Evolutionary conservation across 1,140 invertebrate genomes (phyloP), one percentile per base, ranked within the genome.

Genomic region (Aphaenogaster rudis): DNA sequence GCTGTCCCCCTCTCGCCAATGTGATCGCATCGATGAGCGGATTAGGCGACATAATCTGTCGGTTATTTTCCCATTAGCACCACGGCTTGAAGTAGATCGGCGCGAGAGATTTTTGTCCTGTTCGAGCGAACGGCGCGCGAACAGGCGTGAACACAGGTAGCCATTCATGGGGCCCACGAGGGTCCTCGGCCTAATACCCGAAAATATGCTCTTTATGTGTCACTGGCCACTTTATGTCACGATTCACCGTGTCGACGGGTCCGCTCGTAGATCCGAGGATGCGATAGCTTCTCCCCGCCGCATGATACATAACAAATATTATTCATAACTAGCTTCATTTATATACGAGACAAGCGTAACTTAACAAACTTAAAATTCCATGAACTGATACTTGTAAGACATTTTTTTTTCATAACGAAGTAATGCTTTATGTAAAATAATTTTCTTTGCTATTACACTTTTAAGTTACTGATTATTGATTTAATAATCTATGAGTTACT

Each of bases 151-250:
- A 95, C 92, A 95, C 94, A 94, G 95, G 94, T 95, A 95, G 94
- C 94, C 36, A 79, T 52, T 81, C 77, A 39, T 36, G 9, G n/a
- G 21, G 0, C 59, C 67, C 57, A 66, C 76, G 42, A 69, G 72
- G 71, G 78, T 81, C 82, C 84, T 88, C 63, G 64, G 66, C 59
- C 87, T 95, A 95, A 95, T 95, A 85, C 94, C 90, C 89, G 45
- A 93, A 95, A 94, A 94, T 94, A 95, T 95, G 95, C 94, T 94
- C 92, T 95, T 95, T 95, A 95, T 95, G 94, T 95, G 95, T 95
- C 95, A 95, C 93, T 95, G 92, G 92, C 93, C 94, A 95, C 93
- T 95, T 95, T 93, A 91, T 93, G 88, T 86, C 88, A 69, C 42
- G 86, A 72, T 93, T 92, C 80, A 33, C 72, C 67, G 72, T 91